Base-by-base conservation (phyloP, 2,113 vertebrate species). In the Chionomys nivalis region DNA sequence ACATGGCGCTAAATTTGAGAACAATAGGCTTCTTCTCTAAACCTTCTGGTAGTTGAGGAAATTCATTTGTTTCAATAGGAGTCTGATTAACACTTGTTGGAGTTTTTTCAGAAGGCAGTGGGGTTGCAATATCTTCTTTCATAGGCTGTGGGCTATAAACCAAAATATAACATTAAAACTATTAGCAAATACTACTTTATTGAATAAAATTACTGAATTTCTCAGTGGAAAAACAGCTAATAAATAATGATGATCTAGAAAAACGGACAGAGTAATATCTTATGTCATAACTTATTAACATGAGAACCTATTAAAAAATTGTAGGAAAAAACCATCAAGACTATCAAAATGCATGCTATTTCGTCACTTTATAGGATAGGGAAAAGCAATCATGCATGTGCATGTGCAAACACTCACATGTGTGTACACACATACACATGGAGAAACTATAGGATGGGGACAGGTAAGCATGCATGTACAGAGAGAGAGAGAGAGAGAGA, bases 11-110 rank as follows among this genome's bases (percentile, higher is more conserved):
- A 98, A 99, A 99, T 97, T 99, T 99, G n/a, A 99, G 99, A 65
- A 99, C 99, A 4, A 99, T 99, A 36, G 99, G 99, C 97, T 99
- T 99, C 98, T 99, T 99, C 95, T 99, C 99, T 95, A 99, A 98
- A 72, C 99, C 99, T 97, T 99, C 99, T 0, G 99, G 99, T 44
- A 99, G 99, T 98, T 99, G 99, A 2, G 99, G 99, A 98, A 99
- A 99, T 96, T 99, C 99, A 90, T 99, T 99, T 76, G 99, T 99
- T 98, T 99, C 99, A 4, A 99, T 95, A 0, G 99, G 99, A 0
- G 99, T 99, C 94, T 99, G 99, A 97, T 99, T 99, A 97, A 99
- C 98, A 96, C 99, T 99, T 36, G 99, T 99, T 9, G 99, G 98
- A 0, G 99, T 99, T 98, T 99, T 99, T 95, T 99, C 99, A 0